Evolutionary conservation across 2,113 vertebrate species (phyloP).

Genomic region (Balaeniceps rex): DNA sequence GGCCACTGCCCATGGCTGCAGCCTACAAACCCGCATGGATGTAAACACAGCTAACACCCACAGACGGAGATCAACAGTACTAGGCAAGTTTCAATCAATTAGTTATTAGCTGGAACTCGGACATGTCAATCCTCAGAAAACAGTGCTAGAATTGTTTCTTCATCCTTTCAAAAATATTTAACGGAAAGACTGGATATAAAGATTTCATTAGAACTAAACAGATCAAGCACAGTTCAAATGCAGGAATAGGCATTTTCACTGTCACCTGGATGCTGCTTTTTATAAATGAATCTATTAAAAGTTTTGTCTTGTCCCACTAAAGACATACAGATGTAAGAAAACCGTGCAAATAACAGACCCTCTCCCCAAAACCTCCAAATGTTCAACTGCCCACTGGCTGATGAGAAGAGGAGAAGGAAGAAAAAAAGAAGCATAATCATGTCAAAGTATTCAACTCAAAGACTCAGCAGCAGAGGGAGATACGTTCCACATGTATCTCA

Average conservation of each 20-base stretch:
- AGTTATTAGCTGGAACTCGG: neutral
- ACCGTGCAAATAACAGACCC: neutral
- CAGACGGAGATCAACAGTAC: neutral
- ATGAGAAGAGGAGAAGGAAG: neutral
- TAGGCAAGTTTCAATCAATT: neutral
- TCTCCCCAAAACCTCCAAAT: neutral
- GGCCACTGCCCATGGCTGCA: neutral
- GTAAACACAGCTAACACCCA: neutral
- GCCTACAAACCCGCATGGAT: neutral
- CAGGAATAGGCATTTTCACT: neutral
- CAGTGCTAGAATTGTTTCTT: neutral
- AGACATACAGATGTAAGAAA: neutral
- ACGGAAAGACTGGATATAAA: neutral
- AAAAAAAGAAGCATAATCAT: neutral
- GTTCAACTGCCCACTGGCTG: neutral
- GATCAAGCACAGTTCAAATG: neutral
- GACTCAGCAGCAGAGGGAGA: neutral
- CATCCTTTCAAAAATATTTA: neutral
- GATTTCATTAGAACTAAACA: neutral
- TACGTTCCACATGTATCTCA: neutral
- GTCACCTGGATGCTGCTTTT: neutral
- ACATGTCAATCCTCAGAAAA: neutral
- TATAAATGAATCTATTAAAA: neutral
- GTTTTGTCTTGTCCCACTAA: neutral
- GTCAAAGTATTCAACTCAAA: neutral